Percentiles rank a stretch among this genome's conserved stretches.
Conservation (phyloP, 2,797 vertebrate genomes). For the Enteromius viviparus region DNA sequence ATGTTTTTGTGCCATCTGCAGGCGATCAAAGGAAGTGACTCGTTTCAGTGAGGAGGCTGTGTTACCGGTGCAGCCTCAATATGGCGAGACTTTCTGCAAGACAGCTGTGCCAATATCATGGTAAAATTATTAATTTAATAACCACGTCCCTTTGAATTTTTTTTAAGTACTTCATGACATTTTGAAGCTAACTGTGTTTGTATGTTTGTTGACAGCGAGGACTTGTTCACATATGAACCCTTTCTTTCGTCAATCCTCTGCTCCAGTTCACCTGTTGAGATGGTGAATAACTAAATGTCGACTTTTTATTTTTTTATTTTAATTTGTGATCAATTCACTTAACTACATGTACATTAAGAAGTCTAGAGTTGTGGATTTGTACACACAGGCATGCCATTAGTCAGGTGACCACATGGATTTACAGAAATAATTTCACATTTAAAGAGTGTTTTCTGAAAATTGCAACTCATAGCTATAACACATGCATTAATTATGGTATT, state of each 20-base stretch:
- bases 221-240: not conserved
- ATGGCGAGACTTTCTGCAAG: slow-evolving; percentile 38
- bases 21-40: slow-evolving; percentile 60
- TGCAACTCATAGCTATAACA: not conserved
- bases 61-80: slow-evolving; percentile 4
- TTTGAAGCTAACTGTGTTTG: slow-evolving; percentile 5
- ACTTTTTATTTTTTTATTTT: not conserved
- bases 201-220: slow-evolving; percentile 16
- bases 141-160: not conserved
- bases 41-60: slow-evolving; percentile 19
- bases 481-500: not conserved
- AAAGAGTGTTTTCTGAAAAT: not conserved
- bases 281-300: slow-evolving; percentile 22
- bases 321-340: not conserved
- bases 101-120: slow-evolving; percentile 25
- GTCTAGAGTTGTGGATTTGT: not conserved
- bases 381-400: not conserved
- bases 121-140: slow-evolving; percentile 3
- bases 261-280: slow-evolving; percentile 14
- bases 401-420: too few species aligned
- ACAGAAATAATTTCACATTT: not conserved
- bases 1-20: slow-evolving; percentile 40
- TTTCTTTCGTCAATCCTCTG: not conserved
- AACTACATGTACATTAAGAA: not conserved
- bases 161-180: not conserved